Base-by-base conservation (phyloP, 2,113 vertebrate species). In the Sinocyclocheilus anshuiensis region DNA sequence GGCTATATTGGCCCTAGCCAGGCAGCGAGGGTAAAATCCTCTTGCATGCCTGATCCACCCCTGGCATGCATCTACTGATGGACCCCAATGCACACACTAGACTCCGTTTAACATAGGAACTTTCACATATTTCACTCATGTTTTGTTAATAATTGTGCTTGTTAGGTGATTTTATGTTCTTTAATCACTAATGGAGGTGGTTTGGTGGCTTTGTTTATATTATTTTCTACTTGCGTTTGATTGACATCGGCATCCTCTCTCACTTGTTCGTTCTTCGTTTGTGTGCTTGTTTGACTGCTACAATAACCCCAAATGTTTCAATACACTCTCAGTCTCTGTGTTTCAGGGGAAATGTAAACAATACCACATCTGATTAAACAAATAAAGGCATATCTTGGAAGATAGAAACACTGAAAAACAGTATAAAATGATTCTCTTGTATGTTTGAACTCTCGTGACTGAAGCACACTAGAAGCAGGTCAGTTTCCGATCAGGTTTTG, bases 271-370 rank as follows among this genome's bases (percentile, higher is more conserved):
- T 20, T 75, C 20, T 67, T 48, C 36, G 33, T 71, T 84, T 55
- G 76, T 71, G 81, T 82, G 81, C 24, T 82, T 81, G 57, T 72
- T 89, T 81, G 45, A 61, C 69, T 22, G 72, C 78, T 89, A 65
- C 29, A 29, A 59, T 84, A 84, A 45, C 50, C 50, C 74, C 18
- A 33, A 36, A 71, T 53, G 6, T 74, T 74, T 74, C 80, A 65
- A 29, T 59, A 65, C 85, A 80, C 39, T 77, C 67, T 75, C 85
- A 69, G 36, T 65, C 10, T 94, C 93, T 94, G 94, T 95, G 94
- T 93, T 94, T 92, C 95, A 95, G 94, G 93, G 93, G 94, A 93
- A 92, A 91, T 92, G 93, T 94, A 93, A 93, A 77, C 39, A 92
- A 92, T 94, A 94, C 92, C 91, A 93, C 93, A 92, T 88, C 88